Conservation (phyloP, 2,888 invertebrate genomes). For the Ommatoiulus sabulosus region DNA sequence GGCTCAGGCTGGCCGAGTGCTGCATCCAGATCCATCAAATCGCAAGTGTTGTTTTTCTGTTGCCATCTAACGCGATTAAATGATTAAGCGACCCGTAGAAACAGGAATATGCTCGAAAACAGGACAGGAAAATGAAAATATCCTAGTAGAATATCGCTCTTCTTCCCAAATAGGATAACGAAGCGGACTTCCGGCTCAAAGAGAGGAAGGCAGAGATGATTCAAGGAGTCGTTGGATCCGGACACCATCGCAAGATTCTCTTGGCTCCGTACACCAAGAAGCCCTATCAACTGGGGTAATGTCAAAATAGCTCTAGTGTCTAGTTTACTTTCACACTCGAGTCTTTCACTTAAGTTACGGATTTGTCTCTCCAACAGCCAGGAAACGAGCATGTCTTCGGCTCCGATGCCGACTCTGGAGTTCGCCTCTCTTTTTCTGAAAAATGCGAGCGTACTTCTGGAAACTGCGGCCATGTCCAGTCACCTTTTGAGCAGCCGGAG, state of each 20-base stretch:
- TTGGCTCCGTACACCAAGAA: conserved; percentile 68
- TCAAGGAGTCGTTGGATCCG: conserved; percentile 73
- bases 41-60: no score
- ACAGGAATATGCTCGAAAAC: no score
- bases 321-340: no score
- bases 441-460: conserved; percentile 82
- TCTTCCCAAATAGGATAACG: conserved; percentile 71
- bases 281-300: conserved; percentile 56
- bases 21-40: conserved; percentile 79
- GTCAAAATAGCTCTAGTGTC: no score
- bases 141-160: no score
- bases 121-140: no score
- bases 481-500: conserved; percentile 26
- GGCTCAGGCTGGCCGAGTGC: conserved; percentile 94
- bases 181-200: conserved; percentile 73
- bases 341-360: no score
- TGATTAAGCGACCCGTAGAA: no score
- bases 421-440: conserved; percentile 89
- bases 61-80: no score
- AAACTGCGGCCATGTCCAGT: conserved; percentile 68
- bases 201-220: conserved; percentile 74
- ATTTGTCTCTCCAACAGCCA: conserved; percentile 75
- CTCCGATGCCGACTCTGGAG: conserved; percentile 88
- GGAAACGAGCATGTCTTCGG: conserved; percentile 83
- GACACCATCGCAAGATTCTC: conserved; percentile 75